phyloP scores from a whole-genome alignment of 2,113 vertebrate genomes.

The Sceloporus undulatus region DNA sequence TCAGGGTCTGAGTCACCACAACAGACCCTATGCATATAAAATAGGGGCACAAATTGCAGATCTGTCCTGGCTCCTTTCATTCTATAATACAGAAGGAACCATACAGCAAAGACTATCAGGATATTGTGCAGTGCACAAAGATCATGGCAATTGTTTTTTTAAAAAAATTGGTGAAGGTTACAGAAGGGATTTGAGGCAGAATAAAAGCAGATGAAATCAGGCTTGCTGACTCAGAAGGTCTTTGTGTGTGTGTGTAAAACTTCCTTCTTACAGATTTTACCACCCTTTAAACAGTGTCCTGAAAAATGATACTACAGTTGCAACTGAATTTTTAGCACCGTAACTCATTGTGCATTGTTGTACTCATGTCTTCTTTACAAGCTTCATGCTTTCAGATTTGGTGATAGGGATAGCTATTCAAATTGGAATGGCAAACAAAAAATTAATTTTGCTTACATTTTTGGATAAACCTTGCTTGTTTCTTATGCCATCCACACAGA shows the following conservation, averaged over 20 bases:
- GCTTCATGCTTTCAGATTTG: neutral
- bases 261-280: neutral
- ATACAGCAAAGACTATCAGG: neutral
- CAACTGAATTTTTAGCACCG: conserved; percentile 31
- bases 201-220: neutral
- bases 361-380: conserved; percentile 50
- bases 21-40: neutral
- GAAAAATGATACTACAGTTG: conserved; percentile 48
- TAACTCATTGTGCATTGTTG: conserved; percentile 36
- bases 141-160: neutral
- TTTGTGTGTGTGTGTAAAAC: neutral
- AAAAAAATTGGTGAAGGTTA: neutral
- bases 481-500: neutral
- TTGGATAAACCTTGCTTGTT: neutral
- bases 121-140: neutral
- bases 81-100: neutral
- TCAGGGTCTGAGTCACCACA: neutral
- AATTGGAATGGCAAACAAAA: conserved; percentile 14
- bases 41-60: neutral
- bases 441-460: conserved; percentile 13
- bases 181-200: neutral
- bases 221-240: neutral
- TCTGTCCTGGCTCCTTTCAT: neutral
- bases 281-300: conserved; percentile 20
- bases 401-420: neutral